Conservation (phyloP, 2,113 vertebrate genomes). For the Murina feae region DNA sequence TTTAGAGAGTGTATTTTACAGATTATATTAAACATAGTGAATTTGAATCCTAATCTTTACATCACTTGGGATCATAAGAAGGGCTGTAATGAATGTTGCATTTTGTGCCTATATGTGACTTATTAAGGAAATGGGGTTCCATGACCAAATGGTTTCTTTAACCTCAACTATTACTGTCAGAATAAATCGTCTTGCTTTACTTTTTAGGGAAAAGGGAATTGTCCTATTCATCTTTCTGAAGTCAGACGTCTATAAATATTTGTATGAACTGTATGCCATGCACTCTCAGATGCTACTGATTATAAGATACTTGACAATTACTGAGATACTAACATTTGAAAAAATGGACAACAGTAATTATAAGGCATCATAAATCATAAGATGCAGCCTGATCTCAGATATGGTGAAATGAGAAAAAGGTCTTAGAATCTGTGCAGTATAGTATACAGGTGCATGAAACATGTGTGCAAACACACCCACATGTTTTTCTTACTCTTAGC, state of each 20-base stretch:
- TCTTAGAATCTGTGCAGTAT: background rate
- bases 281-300: background rate
- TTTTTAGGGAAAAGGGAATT: constrained; percentile 14
- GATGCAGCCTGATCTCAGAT: constrained; percentile 12
- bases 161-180: background rate
- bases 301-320: background rate
- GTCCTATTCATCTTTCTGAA: background rate
- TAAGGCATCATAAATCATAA: background rate
- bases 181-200: constrained; percentile 32
- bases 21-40: background rate
- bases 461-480: background rate
- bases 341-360: constrained; percentile 20
- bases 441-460: background rate
- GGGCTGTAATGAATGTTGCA: background rate
- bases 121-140: constrained; percentile 18
- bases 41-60: background rate
- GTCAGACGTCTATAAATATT: constrained; percentile 7
- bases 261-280: background rate
- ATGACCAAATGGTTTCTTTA: constrained; percentile 23
- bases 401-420: background rate
- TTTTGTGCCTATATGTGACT: background rate
- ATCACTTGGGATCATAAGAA: background rate
- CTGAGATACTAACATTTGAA: background rate
- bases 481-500: constrained; percentile 18
- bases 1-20: background rate